Base-by-base conservation (phyloP, 1,140 invertebrate species). In the Drosophila lacteicornis region DNA sequence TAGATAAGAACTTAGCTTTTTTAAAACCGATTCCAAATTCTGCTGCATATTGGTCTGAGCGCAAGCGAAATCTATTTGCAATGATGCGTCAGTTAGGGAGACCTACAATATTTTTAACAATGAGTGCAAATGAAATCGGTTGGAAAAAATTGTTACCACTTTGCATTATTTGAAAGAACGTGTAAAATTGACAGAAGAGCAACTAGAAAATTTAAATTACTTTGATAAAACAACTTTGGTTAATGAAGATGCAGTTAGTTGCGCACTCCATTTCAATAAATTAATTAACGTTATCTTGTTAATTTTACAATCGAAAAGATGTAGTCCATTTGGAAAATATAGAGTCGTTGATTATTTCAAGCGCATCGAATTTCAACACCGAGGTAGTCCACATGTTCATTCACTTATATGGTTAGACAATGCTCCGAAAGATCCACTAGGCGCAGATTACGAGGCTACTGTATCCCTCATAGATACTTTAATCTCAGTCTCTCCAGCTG, bases 41-140 rank as follows among this genome's bases (percentile, higher is more conserved):
- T 4, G 9, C 30, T 33, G 30, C 30, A 33, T 33, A 33, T 33
- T 33, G 30, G 30, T 33, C 30, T 33, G 30, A 33, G 30, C 30
- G 30, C 30, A 33, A 33, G 45, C 17, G 45, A 46, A 46, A 46
- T 46, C 45, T 46, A 46, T 46, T 46, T 46, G 17, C 45, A 46
- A 46, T 46, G 45, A 46, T 46, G 45, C 45, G 6, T 46, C n/a
- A 46, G 45, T 17, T 22, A 22, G 45, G 45, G 45, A 46, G 17
- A 46, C 45, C 45, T 19, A 46, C 45, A 46, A 46, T 46, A 11
- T 46, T 46, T 46, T 46, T 46, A 46, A 46, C 45, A 46, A 19
- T 46, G 45, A 46, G 9, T 46, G 45, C 45, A 22, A 22, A 46
- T 46, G 17, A 46, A 46, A 17, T 46, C 45, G 45, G 45, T 22